Conservation (phyloP, 2,888 invertebrate species). For the Amorpha juglandis region DNA sequence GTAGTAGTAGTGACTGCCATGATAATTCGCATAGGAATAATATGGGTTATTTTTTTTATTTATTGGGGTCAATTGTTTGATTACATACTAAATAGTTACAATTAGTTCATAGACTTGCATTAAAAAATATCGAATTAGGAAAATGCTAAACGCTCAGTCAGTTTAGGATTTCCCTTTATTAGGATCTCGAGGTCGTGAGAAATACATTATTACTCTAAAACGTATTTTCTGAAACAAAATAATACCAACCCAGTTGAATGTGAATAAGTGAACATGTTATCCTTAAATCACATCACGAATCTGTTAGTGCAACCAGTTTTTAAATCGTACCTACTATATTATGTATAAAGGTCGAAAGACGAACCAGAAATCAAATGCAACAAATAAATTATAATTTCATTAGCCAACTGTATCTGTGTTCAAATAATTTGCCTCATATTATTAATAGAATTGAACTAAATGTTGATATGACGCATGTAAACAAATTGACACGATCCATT, state of each 20-base stretch:
- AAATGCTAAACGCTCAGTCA: too few species aligned
- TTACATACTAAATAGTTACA: too few species aligned
- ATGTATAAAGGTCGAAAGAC: not conserved
- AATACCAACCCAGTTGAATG: not conserved
- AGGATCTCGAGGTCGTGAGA: too few species aligned
- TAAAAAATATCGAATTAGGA: too few species aligned
- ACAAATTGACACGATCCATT: conserved; percentile 31
- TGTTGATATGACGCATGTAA: conserved; percentile 28
- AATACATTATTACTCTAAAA: not conserved
- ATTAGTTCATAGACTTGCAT: too few species aligned
- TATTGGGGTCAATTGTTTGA: too few species aligned
- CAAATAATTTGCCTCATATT: conserved; percentile 2
- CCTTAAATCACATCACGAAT: not conserved
- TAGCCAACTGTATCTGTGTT: not conserved
- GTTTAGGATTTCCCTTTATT: too few species aligned
- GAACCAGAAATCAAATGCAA: not conserved
- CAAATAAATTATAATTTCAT: not conserved
- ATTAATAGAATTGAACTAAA: conserved; percentile 21
- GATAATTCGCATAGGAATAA: too few species aligned
- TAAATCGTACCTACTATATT: not conserved
- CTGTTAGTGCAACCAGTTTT: not conserved
- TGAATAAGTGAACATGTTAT: not conserved
- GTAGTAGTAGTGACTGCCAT: too few species aligned
- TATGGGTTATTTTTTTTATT: too few species aligned
- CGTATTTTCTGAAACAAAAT: not conserved